These are phyloP conservation scores for Protophormia terraenovae DNA, from an alignment of 2,888 invertebrate genomes.

Conservation along the genomic window DNA sequence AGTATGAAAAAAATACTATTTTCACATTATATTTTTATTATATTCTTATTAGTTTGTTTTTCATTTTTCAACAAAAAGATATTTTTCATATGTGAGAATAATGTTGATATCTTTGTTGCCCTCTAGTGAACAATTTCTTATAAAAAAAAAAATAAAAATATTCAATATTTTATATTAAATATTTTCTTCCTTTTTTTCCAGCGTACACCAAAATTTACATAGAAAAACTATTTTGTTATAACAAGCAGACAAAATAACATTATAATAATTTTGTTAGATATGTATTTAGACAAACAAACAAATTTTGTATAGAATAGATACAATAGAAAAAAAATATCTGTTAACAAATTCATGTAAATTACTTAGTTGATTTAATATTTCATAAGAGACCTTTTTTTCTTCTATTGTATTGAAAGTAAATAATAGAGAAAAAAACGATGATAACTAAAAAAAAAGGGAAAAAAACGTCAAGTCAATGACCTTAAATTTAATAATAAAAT, in stretches of 20 bases:
- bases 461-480: slow-evolving; percentile 24
- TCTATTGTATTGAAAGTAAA: neutral
- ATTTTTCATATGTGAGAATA: neutral
- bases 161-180: neutral
- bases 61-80: neutral
- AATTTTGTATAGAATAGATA: neutral
- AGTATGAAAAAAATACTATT: neutral
- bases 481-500: neutral
- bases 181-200: too few species aligned
- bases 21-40: neutral
- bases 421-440: neutral
- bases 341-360: slow-evolving; percentile 12
- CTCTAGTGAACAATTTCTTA: neutral
- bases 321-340: neutral
- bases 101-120: neutral
- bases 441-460: neutral
- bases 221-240: neutral
- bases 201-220: slow-evolving; percentile 7
- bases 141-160: too few species aligned
- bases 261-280: neutral
- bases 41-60: neutral
- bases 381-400: neutral
- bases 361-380: slow-evolving; percentile 2
- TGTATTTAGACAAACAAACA: slow-evolving; percentile 8
- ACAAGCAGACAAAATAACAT: neutral